A percentile compares a stretch with the other conserved stretches of the same genome.
Evolutionary conservation across 2,113 vertebrate species (phyloP).

Genomic region (Lathamus discolor): DNA sequence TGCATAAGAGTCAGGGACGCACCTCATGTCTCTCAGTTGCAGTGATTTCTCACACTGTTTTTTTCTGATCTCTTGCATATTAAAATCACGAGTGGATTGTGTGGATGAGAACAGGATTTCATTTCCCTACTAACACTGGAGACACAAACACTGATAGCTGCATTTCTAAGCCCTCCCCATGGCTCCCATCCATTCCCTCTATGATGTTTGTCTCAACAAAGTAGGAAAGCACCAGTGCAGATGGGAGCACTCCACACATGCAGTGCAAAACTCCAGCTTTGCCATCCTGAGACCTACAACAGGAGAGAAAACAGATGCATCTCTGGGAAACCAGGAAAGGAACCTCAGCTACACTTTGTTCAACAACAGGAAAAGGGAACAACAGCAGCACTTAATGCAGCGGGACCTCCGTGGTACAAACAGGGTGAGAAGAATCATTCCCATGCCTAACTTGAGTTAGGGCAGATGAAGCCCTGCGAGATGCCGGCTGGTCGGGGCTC

Average conservation of each 20-base stretch:
- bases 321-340: not conserved
- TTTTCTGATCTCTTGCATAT: not conserved
- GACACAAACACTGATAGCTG: not conserved
- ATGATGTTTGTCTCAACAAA: not conserved
- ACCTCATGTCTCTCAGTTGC: not conserved
- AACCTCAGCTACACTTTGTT: not conserved
- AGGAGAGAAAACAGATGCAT: not conserved
- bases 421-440: not conserved
- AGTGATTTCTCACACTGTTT: not conserved
- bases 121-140: not conserved
- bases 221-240: not conserved
- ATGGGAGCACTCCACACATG: not conserved
- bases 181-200: not conserved
- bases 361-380: not conserved
- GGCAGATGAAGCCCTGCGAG: accelerated
- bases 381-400: not conserved
- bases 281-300: not conserved
- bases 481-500: not conserved
- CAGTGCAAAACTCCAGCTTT: not conserved
- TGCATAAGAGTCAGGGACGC: not conserved
- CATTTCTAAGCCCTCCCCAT: not conserved
- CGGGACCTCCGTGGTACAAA: accelerated
- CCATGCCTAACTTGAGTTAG: not conserved
- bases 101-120: not conserved
- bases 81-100: not conserved